Evolutionary conservation across 1,140 invertebrate species (phyloP).

Genomic region (Armadillidium nasatum): DNA sequence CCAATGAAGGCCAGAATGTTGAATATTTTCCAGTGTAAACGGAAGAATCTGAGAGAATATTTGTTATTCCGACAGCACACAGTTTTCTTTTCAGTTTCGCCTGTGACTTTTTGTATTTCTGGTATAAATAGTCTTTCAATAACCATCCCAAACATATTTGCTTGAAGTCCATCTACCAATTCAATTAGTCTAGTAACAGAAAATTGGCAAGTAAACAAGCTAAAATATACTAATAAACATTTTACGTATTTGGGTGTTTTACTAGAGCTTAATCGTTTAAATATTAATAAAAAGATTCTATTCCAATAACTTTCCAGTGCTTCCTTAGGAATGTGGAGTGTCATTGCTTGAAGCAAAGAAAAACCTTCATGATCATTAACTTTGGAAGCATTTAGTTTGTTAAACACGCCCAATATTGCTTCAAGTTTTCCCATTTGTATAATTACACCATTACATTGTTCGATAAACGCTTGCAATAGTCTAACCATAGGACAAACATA

Average conservation of each 20-base stretch:
- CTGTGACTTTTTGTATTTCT: constrained; percentile 80
- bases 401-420: constrained; percentile 87
- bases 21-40: constrained; percentile 63
- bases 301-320: constrained; percentile 71
- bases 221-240: constrained; percentile 83
- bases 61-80: constrained; percentile 79
- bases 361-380: constrained; percentile 95
- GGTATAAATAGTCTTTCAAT: constrained; percentile 77
- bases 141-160: constrained; percentile 91
- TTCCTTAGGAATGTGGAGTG: constrained; percentile 50
- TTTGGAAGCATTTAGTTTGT: constrained; percentile 93
- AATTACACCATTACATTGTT: constrained; percentile 67
- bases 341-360: constrained; percentile 75
- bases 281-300: constrained; percentile 84
- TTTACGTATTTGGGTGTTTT: constrained; percentile 93
- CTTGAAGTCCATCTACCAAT: constrained; percentile 79
- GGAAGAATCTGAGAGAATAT: constrained; percentile 70
- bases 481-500: constrained; percentile 88
- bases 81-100: constrained; percentile 78
- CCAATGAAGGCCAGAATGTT: constrained; percentile 52
- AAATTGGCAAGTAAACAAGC: constrained; percentile 73
- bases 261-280: constrained; percentile 81
- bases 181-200: constrained; percentile 66
- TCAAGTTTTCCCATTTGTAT: constrained; percentile 62
- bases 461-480: constrained; percentile 79